Evolutionary conservation across 2,888 invertebrate species (phyloP), one percentile per base, ranked within the genome.

Genomic region (Celastrina argiolus): DNA sequence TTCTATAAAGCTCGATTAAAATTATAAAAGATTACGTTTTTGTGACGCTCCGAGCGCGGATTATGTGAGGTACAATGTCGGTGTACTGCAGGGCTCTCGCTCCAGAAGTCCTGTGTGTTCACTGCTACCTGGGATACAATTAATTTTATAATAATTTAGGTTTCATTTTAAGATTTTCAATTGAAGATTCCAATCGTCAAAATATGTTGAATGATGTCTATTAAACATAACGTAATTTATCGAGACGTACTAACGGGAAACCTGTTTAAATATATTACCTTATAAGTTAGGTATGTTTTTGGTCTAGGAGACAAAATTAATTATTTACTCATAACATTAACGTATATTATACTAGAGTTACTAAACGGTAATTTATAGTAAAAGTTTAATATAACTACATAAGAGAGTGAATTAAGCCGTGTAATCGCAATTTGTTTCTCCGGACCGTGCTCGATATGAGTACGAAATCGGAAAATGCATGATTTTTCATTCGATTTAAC

Each of bases 401-500:
- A 59, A 14, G 18, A 66, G 39, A 59, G 59, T 66, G 59, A 59
- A 10, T 66, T 64, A 45, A 66, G 66, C 78, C 87, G 87, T 86
- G 86, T 87, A 88, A 89, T 86, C 75, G 85, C 74, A 70, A 72
- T 71, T 68, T 79, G 79, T 75, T 64, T 63, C 56, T 58, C 39
- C 42, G 34, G 42, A 59, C 59, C 73, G 22, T 75, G 81, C 79
- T 82, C 83, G 82, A 79, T 51, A 81, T 82, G 81, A 82, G 78
- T 78, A 82, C 69, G 75, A 59, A 58, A 82, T 87, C 85, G 85
- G 85, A 88, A 90, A 90, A 87, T 84, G 83, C 80, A 88, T 87
- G 85, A 86, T 88, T 89, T 90, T 88, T 87, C 90, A 86, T 88
- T 74, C 85, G 87, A 90, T 88, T 90, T 85, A 87, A 89, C 88